Evolutionary conservation across 2,888 invertebrate genomes (phyloP).

Genomic region (Pachydiplax longipennis): DNA sequence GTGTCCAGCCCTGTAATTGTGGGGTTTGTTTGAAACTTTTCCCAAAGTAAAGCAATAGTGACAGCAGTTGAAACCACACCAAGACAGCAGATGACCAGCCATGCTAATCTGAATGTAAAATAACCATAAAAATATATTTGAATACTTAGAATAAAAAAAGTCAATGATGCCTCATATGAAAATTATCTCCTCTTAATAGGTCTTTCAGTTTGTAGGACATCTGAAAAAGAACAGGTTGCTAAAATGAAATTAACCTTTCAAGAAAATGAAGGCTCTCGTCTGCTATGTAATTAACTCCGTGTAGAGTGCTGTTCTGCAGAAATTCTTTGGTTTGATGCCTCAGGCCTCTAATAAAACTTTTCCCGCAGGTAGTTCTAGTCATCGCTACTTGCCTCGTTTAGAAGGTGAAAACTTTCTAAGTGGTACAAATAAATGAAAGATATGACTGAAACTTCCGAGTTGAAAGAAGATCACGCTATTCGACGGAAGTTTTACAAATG

Average conservation of each 20-base stretch:
- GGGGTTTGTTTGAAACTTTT: slow-evolving; percentile 84
- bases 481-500: too few species aligned
- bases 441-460: too few species aligned
- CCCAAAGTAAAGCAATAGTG: slow-evolving; percentile 80
- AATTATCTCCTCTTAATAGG: too few species aligned
- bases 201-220: background rate
- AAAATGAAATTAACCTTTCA: background rate
- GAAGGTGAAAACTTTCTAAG: background rate
- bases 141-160: too few species aligned
- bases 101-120: slow-evolving; percentile 70
- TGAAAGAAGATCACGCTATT: too few species aligned
- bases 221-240: background rate
- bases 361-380: background rate
- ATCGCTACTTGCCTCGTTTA: background rate
- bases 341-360: background rate
- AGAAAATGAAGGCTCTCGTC: background rate
- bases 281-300: background rate
- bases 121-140: background rate
- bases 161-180: too few species aligned
- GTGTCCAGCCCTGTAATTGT: slow-evolving; percentile 80
- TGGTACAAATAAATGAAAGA: too few species aligned
- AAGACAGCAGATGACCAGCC: slow-evolving; percentile 72
- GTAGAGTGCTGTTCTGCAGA: slow-evolving; percentile 5
- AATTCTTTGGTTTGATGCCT: slow-evolving; percentile 10
- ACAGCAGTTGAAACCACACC: slow-evolving; percentile 76